Evolutionary conservation across 2,113 vertebrate species (phyloP).

Genomic region (Antechinus flavipes): DNA sequence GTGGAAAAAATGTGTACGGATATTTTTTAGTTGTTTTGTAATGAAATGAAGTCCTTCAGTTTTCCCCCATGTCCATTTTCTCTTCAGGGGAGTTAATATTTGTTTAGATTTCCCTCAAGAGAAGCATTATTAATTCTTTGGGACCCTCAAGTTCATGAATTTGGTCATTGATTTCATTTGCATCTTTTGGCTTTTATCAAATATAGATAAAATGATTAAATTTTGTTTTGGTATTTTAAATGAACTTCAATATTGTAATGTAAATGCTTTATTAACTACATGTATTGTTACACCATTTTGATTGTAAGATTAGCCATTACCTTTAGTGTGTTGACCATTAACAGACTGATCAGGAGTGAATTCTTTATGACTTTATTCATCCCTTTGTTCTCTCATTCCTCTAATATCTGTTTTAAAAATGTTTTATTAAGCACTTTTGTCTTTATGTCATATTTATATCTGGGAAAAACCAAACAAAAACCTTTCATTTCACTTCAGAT

Average conservation of each 20-base stretch:
- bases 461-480: neutral
- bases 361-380: neutral
- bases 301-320: neutral
- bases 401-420: neutral
- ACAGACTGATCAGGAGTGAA: neutral
- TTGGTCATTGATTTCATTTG: slow-evolving; percentile 16
- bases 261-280: neutral
- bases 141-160: neutral
- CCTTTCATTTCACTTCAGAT: neutral
- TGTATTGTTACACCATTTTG: neutral
- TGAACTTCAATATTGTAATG: neutral
- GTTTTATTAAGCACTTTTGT: neutral
- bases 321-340: neutral
- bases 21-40: neutral
- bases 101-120: slow-evolving; percentile 10
- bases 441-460: neutral
- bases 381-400: neutral
- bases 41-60: neutral
- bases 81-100: neutral
- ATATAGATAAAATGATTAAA: slow-evolving; percentile 13
- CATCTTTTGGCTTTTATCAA: slow-evolving; percentile 26
- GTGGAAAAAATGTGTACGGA: neutral
- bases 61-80: neutral
- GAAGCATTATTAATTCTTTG: slow-evolving; percentile 20
- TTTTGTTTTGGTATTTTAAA: slow-evolving; percentile 21